Percentiles rank a stretch among this genome's conserved stretches.
These are phyloP conservation scores for Phyllotreta cruciferae DNA, from an alignment of 2,888 invertebrate genomes.

Conservation along the genomic window DNA sequence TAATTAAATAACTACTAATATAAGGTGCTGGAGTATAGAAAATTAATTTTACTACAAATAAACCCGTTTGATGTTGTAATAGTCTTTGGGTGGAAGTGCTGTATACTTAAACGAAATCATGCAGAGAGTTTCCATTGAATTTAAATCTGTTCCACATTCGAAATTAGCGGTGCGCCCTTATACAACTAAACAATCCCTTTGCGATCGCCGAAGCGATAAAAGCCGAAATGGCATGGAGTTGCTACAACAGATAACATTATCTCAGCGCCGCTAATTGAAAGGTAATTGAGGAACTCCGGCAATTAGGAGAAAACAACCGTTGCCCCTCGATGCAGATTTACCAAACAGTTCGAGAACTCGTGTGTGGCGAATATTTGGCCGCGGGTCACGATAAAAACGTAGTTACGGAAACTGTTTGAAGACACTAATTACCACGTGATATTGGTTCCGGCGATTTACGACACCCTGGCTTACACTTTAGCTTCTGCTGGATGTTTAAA, in stretches of 20 bases:
- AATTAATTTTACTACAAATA: too few species aligned
- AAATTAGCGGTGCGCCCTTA: conserved; percentile 9
- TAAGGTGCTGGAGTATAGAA: too few species aligned
- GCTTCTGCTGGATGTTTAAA: conserved; percentile 45
- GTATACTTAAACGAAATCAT: neutral
- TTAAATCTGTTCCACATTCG: conserved; percentile 26
- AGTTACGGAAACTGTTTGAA: conserved; percentile 56
- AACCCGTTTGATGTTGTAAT: too few species aligned
- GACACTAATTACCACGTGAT: conserved; percentile 56
- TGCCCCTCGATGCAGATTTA: conserved; percentile 57
- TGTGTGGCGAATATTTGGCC: conserved; percentile 57
- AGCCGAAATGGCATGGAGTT: conserved; percentile 43
- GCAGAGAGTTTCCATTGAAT: conserved; percentile 10
- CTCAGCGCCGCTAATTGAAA: conserved; percentile 60
- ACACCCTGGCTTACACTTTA: conserved; percentile 46
- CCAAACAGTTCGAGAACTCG: conserved; percentile 51
- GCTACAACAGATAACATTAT: conserved; percentile 60
- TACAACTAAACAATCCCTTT: conserved; percentile 27
- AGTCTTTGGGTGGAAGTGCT: neutral
- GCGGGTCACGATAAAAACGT: conserved; percentile 57
- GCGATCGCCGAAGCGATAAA: conserved; percentile 33
- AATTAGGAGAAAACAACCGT: conserved; percentile 57
- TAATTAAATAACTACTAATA: too few species aligned
- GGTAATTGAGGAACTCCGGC: conserved; percentile 60
- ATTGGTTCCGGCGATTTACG: conserved; percentile 52